A percentile compares a stretch with the other conserved stretches of the same genome.
Conservation (phyloP, 2,113 vertebrate genomes). For the Phylloscopus whistleri region DNA sequence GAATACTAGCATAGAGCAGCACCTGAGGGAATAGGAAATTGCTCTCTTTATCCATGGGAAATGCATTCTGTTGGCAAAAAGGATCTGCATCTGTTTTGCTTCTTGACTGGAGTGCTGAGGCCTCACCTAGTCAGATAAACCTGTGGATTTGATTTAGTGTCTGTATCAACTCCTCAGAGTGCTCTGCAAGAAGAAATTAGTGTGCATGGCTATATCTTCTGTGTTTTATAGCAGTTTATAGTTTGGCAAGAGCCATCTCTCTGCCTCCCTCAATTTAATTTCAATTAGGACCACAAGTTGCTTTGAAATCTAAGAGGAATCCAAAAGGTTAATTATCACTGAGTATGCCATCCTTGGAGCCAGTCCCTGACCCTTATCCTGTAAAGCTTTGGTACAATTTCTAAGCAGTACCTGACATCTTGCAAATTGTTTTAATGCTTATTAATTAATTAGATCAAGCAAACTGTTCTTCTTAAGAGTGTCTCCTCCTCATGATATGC, state of each 20-base stretch:
- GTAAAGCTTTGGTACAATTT: not conserved
- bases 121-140: conserved; percentile 33
- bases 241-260: not conserved
- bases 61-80: conserved; percentile 50
- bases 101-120: conserved; percentile 33
- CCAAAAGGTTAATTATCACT: conserved; percentile 23
- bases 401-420: not conserved
- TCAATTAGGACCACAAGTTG: conserved; percentile 34
- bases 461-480: not conserved
- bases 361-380: not conserved
- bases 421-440: conserved; percentile 25
- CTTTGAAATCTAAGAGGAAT: conserved; percentile 11
- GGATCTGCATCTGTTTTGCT: conserved; percentile 30
- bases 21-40: conserved; percentile 63
- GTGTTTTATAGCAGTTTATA: not conserved
- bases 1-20: conserved; percentile 33
- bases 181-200: conserved; percentile 28
- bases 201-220: not conserved
- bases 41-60: conserved; percentile 56
- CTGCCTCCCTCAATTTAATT: conserved; percentile 27
- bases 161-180: conserved; percentile 5
- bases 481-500: not conserved
- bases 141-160: conserved; percentile 21
- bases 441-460: conserved; percentile 18
- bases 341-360: not conserved